Evolutionary conservation across 1,140 invertebrate genomes (phyloP).

Genomic region (Heterodera carotae): DNA sequence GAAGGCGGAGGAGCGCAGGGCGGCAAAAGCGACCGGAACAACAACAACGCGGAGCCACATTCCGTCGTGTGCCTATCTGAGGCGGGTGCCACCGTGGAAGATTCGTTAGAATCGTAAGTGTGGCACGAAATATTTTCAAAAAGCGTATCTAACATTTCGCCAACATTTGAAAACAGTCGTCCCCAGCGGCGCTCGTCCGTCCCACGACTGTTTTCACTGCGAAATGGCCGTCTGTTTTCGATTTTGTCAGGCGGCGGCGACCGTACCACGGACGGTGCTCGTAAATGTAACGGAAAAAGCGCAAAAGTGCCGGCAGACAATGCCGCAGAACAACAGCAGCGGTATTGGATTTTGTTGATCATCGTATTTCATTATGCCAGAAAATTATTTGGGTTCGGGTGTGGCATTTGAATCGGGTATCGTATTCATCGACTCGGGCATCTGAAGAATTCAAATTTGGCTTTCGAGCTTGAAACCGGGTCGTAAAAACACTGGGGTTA

Average conservation of each 20-base stretch:
- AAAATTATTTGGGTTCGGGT: no score
- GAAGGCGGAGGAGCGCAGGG: slow-evolving; percentile 1
- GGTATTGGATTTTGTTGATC: no score
- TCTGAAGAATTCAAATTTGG: no score
- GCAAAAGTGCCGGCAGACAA: background rate
- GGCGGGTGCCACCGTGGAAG: slow-evolving; percentile 15
- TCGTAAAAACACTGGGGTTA: no score
- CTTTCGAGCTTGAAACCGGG: no score
- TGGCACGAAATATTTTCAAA: no score
- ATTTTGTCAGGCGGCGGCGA: background rate
- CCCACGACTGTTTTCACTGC: slow-evolving; percentile 16
- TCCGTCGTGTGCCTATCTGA: slow-evolving; percentile 3
- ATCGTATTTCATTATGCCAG: no score
- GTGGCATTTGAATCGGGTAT: no score
- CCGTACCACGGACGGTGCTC: background rate
- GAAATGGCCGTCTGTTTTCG: slow-evolving; percentile 44
- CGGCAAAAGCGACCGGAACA: slow-evolving; percentile 26
- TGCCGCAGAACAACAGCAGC: background rate
- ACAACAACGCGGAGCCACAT: slow-evolving; percentile 27
- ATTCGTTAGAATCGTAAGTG: slow-evolving; percentile 1
- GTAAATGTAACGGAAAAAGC: background rate
- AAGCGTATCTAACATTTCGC: no score
- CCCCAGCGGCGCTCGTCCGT: slow-evolving; percentile 6
- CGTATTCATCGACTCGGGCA: no score
- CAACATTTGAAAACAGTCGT: background rate